Conservation (phyloP, 2,113 vertebrate species). For the Scatophagus argus region DNA sequence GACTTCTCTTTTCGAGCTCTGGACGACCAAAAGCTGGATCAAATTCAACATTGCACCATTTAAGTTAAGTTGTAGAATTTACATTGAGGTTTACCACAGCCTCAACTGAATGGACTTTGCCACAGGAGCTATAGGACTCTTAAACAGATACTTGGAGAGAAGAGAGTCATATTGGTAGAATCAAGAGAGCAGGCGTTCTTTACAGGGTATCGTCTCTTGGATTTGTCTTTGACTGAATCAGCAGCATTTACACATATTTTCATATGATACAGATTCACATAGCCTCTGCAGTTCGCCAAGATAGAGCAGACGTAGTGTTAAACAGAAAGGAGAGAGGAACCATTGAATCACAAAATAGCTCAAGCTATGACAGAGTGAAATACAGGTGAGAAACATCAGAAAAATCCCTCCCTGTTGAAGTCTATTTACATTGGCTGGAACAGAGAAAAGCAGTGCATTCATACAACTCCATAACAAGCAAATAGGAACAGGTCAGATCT, state of each 20-base stretch:
- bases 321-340: slow-evolving; percentile 65
- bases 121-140: slow-evolving; percentile 28
- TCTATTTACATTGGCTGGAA: slow-evolving; percentile 76
- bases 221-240: slow-evolving; percentile 76
- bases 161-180: slow-evolving; percentile 31
- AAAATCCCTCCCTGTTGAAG: slow-evolving; percentile 51
- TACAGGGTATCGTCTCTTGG: slow-evolving; percentile 61
- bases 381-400: slow-evolving; percentile 50
- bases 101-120: slow-evolving; percentile 14
- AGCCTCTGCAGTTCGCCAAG: slow-evolving; percentile 61
- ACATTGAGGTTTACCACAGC: slow-evolving; percentile 2
- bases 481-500: slow-evolving; percentile 47
- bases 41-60: slow-evolving; percentile 34
- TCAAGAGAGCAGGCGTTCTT: slow-evolving; percentile 60
- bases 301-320: slow-evolving; percentile 70
- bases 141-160: slow-evolving; percentile 19
- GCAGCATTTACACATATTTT: slow-evolving; percentile 81
- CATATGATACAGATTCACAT: slow-evolving; percentile 77
- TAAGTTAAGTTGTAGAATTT: slow-evolving; percentile 12
- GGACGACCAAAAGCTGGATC: slow-evolving; percentile 9
- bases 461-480: slow-evolving; percentile 48
- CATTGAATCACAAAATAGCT: slow-evolving; percentile 57
- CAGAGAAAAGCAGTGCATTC: slow-evolving; percentile 65
- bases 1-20: background rate
- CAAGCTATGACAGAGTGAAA: slow-evolving; percentile 50